Evolutionary conservation across 2,888 invertebrate genomes (phyloP), one percentile per base, ranked within the genome.

Genomic region (Ophioninae sp.): DNA sequence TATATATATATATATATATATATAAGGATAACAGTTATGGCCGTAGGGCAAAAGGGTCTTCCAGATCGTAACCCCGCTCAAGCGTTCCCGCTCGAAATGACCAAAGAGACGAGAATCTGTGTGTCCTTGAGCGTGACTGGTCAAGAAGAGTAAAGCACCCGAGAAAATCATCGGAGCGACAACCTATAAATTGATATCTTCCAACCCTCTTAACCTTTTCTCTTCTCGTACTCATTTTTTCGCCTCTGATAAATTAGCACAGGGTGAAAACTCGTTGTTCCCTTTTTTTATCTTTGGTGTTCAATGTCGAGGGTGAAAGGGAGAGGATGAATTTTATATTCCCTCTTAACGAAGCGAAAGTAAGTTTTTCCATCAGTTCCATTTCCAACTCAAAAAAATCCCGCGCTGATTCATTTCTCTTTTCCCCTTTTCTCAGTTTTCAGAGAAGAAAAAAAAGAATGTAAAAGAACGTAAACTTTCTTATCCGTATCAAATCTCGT

Each of bases 1-100:
- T 41, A 41, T 7, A 41, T 41, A 41, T 41, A 41, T 41, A 41
- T 41, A 41, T 0, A 44, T 44, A 50, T 50, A 50, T 50, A 50
- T 13, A 50, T 50, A 17, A 2, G 17, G 5, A 50, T 50, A 50
- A 41, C 82, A 84, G 74, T 74, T 81, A 73, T 61, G 17, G 67
- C 72, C 67, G 67, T 79, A 76, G 73, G 67, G 84, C 89, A 87
- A 86, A 74, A 79, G 86, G 87, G 88, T 87, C 87, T 88, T 89
- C 83, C 87, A 89, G 88, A 89, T 89, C 88, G 89, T 88, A 89
- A 88, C 87, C 87, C 86, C 87, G 88, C 88, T 79, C 87, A 85
- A 17, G 50, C 5, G 13, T 10, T 50, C 85, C 81, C 62, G 65
- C 44, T 68, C 57, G 67, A 70, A 67, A 77, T 81, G 44, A 79